Conservation (phyloP, 2,113 vertebrate genomes). For the Excalfactoria chinensis region DNA sequence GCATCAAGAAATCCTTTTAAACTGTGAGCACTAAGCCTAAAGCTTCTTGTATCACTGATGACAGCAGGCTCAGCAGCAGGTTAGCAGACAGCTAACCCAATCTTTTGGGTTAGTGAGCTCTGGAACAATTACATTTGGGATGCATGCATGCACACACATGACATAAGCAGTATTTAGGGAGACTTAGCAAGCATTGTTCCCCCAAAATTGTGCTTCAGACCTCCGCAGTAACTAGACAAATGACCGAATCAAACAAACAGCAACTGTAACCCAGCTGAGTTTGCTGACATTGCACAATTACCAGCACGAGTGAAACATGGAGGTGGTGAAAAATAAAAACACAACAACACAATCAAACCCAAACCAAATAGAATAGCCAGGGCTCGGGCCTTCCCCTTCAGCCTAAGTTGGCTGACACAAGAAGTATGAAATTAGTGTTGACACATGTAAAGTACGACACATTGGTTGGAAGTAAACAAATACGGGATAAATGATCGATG, state of each 20-base stretch:
- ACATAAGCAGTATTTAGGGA: neutral
- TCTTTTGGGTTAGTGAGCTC: neutral
- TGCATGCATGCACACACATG: neutral
- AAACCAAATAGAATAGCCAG: neutral
- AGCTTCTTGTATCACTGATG: neutral
- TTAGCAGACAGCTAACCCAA: neutral
- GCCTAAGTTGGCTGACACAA: conserved; percentile 42
- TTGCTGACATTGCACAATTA: conserved; percentile 74
- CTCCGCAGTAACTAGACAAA: conserved; percentile 74
- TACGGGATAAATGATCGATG: neutral
- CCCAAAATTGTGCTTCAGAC: conserved; percentile 19
- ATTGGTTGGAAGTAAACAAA: conserved; percentile 11
- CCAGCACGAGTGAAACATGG: conserved; percentile 31
- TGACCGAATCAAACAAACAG: conserved; percentile 60
- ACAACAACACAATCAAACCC: neutral
- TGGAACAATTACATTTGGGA: neutral
- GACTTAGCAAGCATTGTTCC: neutral
- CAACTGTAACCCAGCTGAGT: conserved; percentile 43
- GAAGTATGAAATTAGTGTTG: conserved; percentile 48
- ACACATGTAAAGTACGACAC: conserved; percentile 23
- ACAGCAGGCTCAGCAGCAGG: neutral
- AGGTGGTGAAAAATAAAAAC: neutral
- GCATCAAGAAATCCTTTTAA: neutral
- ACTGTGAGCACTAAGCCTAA: neutral
- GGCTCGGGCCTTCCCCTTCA: neutral